Evolutionary conservation across 2,113 vertebrate species (phyloP).

Genomic region (Pampusana beccarii): DNA sequence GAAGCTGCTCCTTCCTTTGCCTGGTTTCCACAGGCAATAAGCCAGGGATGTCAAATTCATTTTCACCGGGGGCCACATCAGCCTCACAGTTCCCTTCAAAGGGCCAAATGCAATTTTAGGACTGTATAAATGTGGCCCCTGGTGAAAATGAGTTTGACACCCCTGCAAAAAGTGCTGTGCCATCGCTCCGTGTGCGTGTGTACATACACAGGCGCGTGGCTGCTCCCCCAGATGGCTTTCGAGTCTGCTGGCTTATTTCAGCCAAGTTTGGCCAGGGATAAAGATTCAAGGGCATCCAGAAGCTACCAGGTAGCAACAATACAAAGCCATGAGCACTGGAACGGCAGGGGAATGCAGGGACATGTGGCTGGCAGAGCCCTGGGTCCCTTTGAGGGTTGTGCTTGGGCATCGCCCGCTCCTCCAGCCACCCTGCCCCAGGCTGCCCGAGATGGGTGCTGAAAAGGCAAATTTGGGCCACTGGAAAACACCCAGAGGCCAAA

Average conservation of each 20-base stretch:
- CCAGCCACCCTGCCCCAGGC: background rate
- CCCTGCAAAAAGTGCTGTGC: no score
- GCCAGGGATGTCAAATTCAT: no score
- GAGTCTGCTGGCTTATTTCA: background rate
- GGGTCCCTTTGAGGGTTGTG: background rate
- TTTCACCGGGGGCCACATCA: no score
- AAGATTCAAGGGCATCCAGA: background rate
- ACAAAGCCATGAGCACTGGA: rapidly evolving
- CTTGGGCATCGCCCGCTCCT: background rate
- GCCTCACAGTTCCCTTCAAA: no score
- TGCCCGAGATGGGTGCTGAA: background rate
- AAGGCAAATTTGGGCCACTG: background rate
- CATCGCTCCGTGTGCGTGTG: no score
- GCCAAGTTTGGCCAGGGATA: background rate
- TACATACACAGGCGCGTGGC: background rate
- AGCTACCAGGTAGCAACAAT: background rate
- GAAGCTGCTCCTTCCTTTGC: background rate
- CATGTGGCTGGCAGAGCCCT: background rate
- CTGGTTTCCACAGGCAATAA: background rate
- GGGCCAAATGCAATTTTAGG: no score
- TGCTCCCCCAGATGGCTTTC: background rate
- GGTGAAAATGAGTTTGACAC: no score
- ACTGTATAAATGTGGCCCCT: no score
- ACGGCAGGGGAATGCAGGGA: background rate
- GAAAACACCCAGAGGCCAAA: background rate